A percentile compares a stretch with the other conserved stretches of the same genome.
phyloP scores from a whole-genome alignment of 2,113 vertebrate genomes.

The Triplophysa tibetana region DNA sequence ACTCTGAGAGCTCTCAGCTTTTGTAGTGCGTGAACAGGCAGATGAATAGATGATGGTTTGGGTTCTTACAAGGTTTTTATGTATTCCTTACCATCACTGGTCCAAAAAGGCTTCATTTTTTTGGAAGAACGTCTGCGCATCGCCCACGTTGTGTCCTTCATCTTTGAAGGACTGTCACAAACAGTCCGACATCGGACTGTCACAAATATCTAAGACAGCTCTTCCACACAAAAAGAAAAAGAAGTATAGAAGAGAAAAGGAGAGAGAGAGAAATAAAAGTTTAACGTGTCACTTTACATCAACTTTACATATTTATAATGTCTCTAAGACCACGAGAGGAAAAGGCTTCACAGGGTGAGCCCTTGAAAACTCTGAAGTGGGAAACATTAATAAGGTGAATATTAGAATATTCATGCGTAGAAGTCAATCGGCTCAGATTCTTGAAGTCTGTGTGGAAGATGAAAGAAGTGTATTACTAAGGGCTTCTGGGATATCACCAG shows the following conservation, averaged over 20 bases:
- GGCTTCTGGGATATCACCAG: background rate
- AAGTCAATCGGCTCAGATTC: background rate
- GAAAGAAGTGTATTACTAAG: background rate
- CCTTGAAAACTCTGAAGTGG: background rate
- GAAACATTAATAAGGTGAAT: conserved; percentile 35
- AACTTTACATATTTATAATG: conserved; percentile 23
- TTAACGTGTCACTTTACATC: background rate
- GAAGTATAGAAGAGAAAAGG: background rate
- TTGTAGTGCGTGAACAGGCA: no score
- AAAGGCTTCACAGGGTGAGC: background rate
- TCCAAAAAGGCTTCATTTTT: background rate
- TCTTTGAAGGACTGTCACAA: background rate
- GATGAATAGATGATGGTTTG: background rate
- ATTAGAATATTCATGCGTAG: conserved; percentile 8
- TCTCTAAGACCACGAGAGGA: background rate
- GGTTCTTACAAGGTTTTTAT: background rate
- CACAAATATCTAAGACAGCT: background rate
- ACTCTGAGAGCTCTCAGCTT: no score
- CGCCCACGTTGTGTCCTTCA: background rate
- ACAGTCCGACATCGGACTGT: background rate
- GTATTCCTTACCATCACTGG: background rate
- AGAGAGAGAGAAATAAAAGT: background rate
- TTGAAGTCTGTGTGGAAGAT: conserved; percentile 4
- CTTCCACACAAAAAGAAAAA: background rate
- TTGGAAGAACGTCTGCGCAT: background rate